Evolutionary conservation across 1,140 invertebrate species (phyloP).

Genomic region (Diorhabda sublineata): DNA sequence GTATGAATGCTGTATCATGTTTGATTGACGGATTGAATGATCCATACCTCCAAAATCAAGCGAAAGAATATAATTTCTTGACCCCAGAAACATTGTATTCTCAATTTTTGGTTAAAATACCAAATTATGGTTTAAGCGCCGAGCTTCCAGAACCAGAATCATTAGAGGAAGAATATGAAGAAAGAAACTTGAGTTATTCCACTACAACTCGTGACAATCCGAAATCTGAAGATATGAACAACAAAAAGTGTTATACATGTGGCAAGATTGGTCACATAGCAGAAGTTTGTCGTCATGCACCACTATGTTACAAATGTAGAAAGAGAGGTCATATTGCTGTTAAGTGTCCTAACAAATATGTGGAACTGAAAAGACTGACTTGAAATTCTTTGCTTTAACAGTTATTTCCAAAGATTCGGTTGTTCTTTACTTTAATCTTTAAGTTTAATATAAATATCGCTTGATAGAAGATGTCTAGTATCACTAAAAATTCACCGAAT

Average conservation of each 20-base stretch:
- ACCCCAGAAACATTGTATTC: slow-evolving; percentile 33
- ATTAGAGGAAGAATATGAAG: too few species aligned
- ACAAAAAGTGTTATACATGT: slow-evolving; percentile 27
- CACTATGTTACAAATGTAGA: slow-evolving; percentile 28
- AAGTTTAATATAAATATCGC: too few species aligned
- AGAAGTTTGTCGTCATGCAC: slow-evolving; percentile 22
- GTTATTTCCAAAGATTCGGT: too few species aligned
- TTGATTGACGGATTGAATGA: slow-evolving; percentile 35
- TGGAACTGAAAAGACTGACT: too few species aligned
- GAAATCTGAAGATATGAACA: not conserved
- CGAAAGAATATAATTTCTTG: slow-evolving; percentile 27
- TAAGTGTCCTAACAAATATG: slow-evolving; percentile 8
- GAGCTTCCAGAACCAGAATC: not conserved
- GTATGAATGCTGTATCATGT: slow-evolving; percentile 35
- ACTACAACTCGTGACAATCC: too few species aligned
- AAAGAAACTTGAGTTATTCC: too few species aligned
- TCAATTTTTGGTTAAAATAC: slow-evolving; percentile 28
- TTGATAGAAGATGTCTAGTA: too few species aligned
- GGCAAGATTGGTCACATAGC: slow-evolving; percentile 28
- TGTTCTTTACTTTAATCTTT: too few species aligned
- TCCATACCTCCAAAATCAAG: slow-evolving; percentile 30
- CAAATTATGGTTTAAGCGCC: slow-evolving; percentile 21
- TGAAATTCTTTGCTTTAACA: too few species aligned
- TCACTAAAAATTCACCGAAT: too few species aligned
- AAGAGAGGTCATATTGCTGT: slow-evolving; percentile 25